phyloP scores from a whole-genome alignment of 2,113 vertebrate genomes.

The Lethenteron camtschaticum region DNA sequence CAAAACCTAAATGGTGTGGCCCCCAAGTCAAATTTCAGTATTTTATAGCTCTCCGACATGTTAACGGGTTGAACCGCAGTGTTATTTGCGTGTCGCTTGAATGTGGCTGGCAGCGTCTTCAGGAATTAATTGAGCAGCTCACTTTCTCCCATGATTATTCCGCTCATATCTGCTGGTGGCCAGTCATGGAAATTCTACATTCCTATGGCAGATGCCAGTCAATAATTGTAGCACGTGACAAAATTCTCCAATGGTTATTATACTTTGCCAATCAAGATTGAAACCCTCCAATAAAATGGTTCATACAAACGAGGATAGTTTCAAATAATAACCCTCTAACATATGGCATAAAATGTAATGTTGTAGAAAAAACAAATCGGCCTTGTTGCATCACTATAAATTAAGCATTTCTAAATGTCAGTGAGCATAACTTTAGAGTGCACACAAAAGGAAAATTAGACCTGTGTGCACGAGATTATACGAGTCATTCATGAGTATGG shows the following conservation, averaged over 20 bases:
- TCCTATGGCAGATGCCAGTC: too few relatives aligned
- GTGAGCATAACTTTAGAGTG: constrained; percentile 13
- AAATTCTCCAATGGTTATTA: too few relatives aligned
- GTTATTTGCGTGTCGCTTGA: neutral
- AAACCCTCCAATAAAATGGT: too few relatives aligned
- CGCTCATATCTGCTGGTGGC: too few relatives aligned
- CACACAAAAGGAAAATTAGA: neutral
- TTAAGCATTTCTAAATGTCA: constrained; percentile 10
- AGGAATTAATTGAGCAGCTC: neutral
- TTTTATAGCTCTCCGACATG: neutral
- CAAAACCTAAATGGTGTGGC: neutral
- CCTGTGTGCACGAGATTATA: neutral
- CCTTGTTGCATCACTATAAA: constrained; percentile 12
- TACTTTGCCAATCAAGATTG: too few relatives aligned
- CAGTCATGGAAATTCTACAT: too few relatives aligned
- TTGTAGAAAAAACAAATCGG: neutral
- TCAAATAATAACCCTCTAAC: too few relatives aligned
- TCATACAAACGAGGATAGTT: too few relatives aligned
- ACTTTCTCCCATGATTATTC: neutral
- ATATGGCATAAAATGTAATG: too few relatives aligned
- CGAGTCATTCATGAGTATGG: neutral
- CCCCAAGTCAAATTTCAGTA: neutral
- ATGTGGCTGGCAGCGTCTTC: neutral
- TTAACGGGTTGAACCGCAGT: neutral
- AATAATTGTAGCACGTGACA: too few relatives aligned